A percentile compares a stretch with the other conserved stretches of the same genome.
Conservation (phyloP, 2,888 invertebrate genomes). For the Morpho achilles region DNA sequence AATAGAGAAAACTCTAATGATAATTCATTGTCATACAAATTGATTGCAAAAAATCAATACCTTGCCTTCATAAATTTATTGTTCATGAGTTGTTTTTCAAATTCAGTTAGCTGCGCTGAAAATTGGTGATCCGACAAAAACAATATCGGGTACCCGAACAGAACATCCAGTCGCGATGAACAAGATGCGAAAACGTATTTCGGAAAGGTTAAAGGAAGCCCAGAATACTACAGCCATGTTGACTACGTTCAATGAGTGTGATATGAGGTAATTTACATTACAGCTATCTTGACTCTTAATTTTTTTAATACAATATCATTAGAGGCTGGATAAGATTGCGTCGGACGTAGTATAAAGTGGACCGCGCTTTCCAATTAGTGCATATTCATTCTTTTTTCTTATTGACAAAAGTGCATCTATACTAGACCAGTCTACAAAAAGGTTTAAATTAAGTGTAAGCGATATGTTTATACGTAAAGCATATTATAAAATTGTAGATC, state of each 20-base stretch:
- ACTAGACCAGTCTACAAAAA: too few relatives aligned
- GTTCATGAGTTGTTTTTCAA: neutral
- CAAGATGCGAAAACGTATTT: constrained; percentile 96
- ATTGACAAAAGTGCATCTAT: too few relatives aligned
- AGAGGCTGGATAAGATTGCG: too few relatives aligned
- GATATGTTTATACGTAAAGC: too few relatives aligned
- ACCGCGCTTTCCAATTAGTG: too few relatives aligned
- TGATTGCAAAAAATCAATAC: neutral
- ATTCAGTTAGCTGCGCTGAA: constrained; percentile 77
- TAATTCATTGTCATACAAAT: too few relatives aligned
- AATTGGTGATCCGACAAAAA: constrained; percentile 86
- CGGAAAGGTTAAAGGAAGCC: constrained; percentile 97
- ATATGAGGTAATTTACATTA: constrained; percentile 87
- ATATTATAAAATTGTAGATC: too few relatives aligned
- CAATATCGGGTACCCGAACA: constrained; percentile 91
- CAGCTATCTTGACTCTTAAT: neutral
- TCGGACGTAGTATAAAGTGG: too few relatives aligned
- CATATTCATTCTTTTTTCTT: too few relatives aligned
- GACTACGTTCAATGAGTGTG: constrained; percentile 99
- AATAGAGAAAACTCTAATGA: too few relatives aligned
- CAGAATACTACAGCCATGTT: constrained; percentile 99
- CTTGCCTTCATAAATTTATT: neutral
- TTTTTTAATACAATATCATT: too few relatives aligned
- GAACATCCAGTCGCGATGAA: constrained; percentile 99
- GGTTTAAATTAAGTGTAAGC: too few relatives aligned